Evolutionary conservation across 1,140 invertebrate genomes (phyloP).

Genomic region (Drosophila pseudoananassae): DNA sequence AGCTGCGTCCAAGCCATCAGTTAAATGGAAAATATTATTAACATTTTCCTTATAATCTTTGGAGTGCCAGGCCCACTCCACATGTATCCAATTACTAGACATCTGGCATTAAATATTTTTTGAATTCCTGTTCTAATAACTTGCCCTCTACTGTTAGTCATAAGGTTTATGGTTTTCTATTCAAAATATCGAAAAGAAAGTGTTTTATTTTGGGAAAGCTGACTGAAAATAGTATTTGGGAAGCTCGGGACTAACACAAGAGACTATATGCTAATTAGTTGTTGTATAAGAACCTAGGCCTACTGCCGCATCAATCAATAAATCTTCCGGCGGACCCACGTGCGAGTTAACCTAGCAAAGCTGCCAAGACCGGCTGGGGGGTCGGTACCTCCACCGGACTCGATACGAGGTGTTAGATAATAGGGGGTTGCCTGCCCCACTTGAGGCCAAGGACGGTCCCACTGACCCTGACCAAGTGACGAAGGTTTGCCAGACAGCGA

Average conservation of each 20-base stretch:
- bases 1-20: conserved; percentile 3
- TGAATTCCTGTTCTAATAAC: too few species aligned
- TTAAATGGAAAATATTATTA: not conserved
- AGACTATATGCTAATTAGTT: not conserved
- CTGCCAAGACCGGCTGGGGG: not conserved
- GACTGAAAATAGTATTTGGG: not conserved
- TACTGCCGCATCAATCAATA: conserved; percentile 21
- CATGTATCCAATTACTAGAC: too few species aligned
- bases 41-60: too few species aligned
- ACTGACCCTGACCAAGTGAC: conserved; percentile 47
- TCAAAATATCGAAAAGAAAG: not conserved
- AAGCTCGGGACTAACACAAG: not conserved
- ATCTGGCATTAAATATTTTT: not conserved
- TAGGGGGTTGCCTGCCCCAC: conserved; percentile 18
- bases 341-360: conserved; percentile 41
- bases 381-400: not conserved
- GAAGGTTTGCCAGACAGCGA: conserved; percentile 6
- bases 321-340: conserved; percentile 26
- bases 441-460: conserved; percentile 34
- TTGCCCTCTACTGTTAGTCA: not conserved
- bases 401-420: conserved; percentile 34
- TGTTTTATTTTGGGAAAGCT: not conserved
- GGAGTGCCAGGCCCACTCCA: too few species aligned
- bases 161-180: not conserved
- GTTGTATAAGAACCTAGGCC: conserved; percentile 24